Evolutionary conservation across 2,797 vertebrate genomes (phyloP), one percentile per base, ranked within the genome.

Genomic region (Phrynocephalus guinanensis): DNA sequence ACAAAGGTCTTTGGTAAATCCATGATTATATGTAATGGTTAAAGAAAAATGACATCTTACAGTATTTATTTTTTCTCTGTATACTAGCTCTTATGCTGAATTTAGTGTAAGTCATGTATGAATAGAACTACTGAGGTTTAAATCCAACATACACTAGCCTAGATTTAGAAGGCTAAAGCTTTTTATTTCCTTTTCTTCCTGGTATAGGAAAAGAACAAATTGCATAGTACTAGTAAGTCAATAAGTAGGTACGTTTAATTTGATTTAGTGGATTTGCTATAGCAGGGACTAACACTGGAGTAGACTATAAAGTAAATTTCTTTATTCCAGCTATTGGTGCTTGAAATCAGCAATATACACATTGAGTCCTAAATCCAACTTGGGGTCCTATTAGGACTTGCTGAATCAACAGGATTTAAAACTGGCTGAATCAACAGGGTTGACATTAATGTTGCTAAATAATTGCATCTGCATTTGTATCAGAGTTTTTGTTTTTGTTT

Each of bases 91-190:
- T 48, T 71, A 81, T 33, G 60, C 6, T 68, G 78, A 85, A 88
- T 38, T 80, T 68, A 84, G 56, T 67, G 16, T n/a, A 76, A 75
- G 24, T 56, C 24, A 75, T n/a, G 13, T 52, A 88, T 30, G 44
- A 88, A 85, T 75, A 80, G 87, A 88, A 85, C 6, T 30, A 73
- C 44, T 68, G 9, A 67, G 38, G 38, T 75, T 87, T 75, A 82
- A 82, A 82, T 52, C 38, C 10, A 87, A 30, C 79, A 56, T 82
- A 30, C 11, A 8, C 56, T 30, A 22, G 56, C 18, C 70, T 50
- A 82, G 18, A 67, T 68, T 85, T 88, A 26, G 78, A 85, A 85
- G 68, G 15, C 56, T 84, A 11, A 75, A 48, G 11, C 72, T 72
- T 84, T 79, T 50, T 22, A 22, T 72, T 63, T 63, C 50, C 26